Percentiles rank a stretch among this genome's conserved stretches.
phyloP scores from a whole-genome alignment of 2,888 invertebrate genomes.

The Xestia c-nigrum region DNA sequence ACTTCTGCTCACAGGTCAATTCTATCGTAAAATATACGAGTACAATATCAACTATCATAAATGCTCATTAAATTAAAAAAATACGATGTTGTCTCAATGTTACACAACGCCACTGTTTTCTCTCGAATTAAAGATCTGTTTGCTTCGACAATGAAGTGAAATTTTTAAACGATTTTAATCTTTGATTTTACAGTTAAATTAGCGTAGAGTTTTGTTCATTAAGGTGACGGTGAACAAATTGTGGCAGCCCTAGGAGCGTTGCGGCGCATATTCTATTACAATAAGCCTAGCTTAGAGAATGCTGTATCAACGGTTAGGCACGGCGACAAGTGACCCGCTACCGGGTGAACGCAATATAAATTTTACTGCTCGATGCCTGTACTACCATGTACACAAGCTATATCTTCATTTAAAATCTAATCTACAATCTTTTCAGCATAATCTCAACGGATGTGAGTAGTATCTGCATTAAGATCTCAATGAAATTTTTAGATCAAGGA shows the following conservation, averaged over 20 bases:
- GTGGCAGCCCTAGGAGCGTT: constrained; percentile 34
- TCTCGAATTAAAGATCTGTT: constrained; percentile 42
- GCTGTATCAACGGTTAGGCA: constrained; percentile 67
- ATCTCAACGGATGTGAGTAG: neutral
- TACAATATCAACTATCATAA: constrained; percentile 20
- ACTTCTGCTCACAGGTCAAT: constrained; percentile 1
- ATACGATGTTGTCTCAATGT: constrained; percentile 42
- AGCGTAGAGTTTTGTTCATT: constrained; percentile 37
- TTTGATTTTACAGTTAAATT: constrained; percentile 52
- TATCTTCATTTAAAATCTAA: constrained; percentile 17
- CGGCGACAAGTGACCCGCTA: constrained; percentile 75
- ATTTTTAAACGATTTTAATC: constrained; percentile 57
- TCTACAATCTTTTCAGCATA: neutral
- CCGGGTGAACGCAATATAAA: constrained; percentile 79
- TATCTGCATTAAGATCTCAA: neutral
- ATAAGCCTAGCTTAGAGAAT: constrained; percentile 66
- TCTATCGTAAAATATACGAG: constrained; percentile 20
- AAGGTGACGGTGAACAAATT: constrained; percentile 1
- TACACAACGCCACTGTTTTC: constrained; percentile 53
- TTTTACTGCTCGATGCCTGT: constrained; percentile 77
- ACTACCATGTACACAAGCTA: constrained; percentile 69
- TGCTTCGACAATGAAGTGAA: constrained; percentile 43
- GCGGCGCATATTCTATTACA: constrained; percentile 58
- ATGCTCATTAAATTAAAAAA: constrained; percentile 25
- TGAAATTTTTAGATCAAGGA: neutral